phyloP scores from a whole-genome alignment of 2,797 vertebrate species.

The Pelodytes ibericus region DNA sequence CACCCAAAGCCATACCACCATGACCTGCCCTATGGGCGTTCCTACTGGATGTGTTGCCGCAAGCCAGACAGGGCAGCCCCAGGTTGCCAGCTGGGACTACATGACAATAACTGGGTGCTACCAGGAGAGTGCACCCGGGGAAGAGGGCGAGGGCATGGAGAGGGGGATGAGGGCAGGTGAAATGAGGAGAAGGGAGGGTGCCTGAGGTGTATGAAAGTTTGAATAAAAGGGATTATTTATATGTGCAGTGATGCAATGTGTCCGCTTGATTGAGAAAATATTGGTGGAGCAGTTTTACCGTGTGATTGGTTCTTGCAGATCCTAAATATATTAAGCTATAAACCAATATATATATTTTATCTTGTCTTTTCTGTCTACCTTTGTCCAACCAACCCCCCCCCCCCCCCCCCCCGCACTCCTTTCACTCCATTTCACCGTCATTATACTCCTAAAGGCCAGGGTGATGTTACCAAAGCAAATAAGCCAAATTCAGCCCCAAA shows the following conservation, averaged over 20 bases:
- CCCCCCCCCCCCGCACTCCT: too few relatives aligned
- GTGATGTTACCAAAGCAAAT: too few relatives aligned
- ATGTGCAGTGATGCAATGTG: neutral
- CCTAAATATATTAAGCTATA: too few relatives aligned
- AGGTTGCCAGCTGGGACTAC: constrained; percentile 89
- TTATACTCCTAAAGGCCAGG: too few relatives aligned
- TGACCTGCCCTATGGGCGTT: constrained; percentile 96
- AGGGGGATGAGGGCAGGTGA: constrained; percentile 75
- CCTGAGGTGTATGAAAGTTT: constrained; percentile 17
- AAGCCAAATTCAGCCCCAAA: too few relatives aligned
- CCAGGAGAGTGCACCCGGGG: constrained; percentile 76
- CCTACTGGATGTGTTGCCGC: constrained; percentile 98
- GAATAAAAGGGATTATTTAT: constrained; percentile 56
- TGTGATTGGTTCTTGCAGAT: too few relatives aligned
- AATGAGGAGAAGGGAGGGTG: constrained; percentile 1
- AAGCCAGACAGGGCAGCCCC: constrained; percentile 88
- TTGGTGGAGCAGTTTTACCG: neutral
- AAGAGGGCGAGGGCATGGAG: constrained; percentile 74
- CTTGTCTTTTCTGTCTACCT: too few relatives aligned
- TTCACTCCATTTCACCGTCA: too few relatives aligned
- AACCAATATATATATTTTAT: too few relatives aligned
- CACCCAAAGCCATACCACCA: constrained; percentile 99
- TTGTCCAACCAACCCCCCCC: too few relatives aligned
- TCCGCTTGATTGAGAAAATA: neutral
- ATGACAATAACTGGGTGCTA: constrained; percentile 95